These are phyloP conservation scores for Trachymyrmex cornetzi DNA, from an alignment of 1,140 invertebrate species.

Conservation along the genomic window DNA sequence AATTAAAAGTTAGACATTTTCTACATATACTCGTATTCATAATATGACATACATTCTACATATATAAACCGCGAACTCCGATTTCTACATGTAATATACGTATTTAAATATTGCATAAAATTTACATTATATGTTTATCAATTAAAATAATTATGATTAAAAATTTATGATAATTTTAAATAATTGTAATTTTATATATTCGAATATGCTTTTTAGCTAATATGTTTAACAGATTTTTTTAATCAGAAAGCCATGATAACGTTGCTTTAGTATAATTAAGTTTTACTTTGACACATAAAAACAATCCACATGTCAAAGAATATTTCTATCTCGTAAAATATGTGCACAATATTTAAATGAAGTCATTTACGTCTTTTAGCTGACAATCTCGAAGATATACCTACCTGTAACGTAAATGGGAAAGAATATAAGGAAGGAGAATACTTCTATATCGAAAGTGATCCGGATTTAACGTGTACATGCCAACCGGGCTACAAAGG, in stretches of 20 bases:
- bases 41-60: neutral
- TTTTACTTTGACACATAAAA: neutral
- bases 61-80: neutral
- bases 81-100: neutral
- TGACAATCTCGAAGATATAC: constrained; percentile 41
- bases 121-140: neutral
- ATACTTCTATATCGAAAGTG: constrained; percentile 60
- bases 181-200: neutral
- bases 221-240: neutral
- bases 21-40: neutral
- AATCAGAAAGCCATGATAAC: neutral
- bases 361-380: constrained; percentile 27
- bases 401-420: constrained; percentile 77
- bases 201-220: neutral
- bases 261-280: neutral
- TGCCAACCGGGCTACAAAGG: constrained; percentile 76
- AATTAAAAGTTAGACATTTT: neutral
- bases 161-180: neutral
- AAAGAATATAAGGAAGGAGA: constrained; percentile 76
- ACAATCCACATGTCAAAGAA: neutral
- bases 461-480: constrained; percentile 56
- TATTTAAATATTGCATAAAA: neutral
- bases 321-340: neutral
- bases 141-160: neutral
- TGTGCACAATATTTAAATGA: neutral